phyloP scores from a whole-genome alignment of 1,140 invertebrate species.

The Cotesia chilonis region DNA sequence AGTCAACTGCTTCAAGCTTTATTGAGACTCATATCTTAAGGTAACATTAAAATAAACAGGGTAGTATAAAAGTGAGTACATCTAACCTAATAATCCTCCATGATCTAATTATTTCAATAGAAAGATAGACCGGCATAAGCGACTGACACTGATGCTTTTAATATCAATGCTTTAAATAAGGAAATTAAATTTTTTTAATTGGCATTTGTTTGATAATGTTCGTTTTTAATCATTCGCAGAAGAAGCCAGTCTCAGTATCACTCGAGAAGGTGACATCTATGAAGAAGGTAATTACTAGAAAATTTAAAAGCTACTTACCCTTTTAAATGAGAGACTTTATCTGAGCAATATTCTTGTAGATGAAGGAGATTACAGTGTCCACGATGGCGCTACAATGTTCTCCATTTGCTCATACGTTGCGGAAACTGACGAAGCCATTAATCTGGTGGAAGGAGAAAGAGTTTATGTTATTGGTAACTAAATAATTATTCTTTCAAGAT shows the following conservation, averaged over 20 bases:
- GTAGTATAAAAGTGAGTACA: conserved; percentile 39
- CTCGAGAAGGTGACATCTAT: conserved; percentile 65
- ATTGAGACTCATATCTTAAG: neutral
- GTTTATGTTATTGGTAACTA: conserved; percentile 81
- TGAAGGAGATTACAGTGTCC: conserved; percentile 63
- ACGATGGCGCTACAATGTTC: conserved; percentile 80
- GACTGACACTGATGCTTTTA: conserved; percentile 31
- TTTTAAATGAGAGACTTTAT: neutral
- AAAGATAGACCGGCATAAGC: conserved; percentile 57
- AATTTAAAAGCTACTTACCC: conserved; percentile 18
- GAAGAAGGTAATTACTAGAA: conserved; percentile 58
- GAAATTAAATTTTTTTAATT: conserved; percentile 6
- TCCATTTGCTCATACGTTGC: conserved; percentile 86
- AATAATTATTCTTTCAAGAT: neutral
- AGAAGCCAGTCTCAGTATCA: conserved; percentile 70
- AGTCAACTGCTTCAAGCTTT: conserved; percentile 33
- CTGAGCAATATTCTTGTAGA: conserved; percentile 23
- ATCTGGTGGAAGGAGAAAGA: conserved; percentile 88
- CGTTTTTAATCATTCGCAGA: conserved; percentile 58
- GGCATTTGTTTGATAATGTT: conserved; percentile 4
- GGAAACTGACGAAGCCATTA: conserved; percentile 87
- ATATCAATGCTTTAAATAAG: conserved; percentile 7
- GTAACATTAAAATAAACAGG: conserved; percentile 21
- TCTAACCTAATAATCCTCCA: conserved; percentile 19
- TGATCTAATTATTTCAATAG: conserved; percentile 17